Percentiles rank a stretch among this genome's conserved stretches.
These are phyloP conservation scores for Myiothlypis coronata DNA, from an alignment of 2,797 vertebrate species.

Conservation along the genomic window DNA sequence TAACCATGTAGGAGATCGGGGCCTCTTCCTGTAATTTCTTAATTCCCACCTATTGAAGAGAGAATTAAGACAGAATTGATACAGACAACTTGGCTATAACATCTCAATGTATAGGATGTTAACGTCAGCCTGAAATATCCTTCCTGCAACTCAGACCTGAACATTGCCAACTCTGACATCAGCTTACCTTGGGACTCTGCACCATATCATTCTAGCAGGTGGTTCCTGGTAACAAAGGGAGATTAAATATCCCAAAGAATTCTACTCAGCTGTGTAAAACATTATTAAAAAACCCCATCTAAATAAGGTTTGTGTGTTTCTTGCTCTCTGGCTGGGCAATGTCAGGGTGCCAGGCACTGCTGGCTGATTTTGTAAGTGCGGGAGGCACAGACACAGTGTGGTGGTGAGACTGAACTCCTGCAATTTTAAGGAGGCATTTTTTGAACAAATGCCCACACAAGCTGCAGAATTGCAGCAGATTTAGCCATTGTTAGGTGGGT, in stretches of 20 bases:
- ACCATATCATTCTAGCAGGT: neutral
- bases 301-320: neutral
- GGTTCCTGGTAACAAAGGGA: neutral
- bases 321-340: neutral
- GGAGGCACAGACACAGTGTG: neutral
- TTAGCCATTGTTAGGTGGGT: neutral
- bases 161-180: slow-evolving; percentile 29
- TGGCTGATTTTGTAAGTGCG: fast-evolving
- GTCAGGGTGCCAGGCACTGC: neutral
- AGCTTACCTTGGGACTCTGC: neutral
- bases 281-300: neutral
- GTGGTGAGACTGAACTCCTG: neutral
- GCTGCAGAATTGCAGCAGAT: neutral
- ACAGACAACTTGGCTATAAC: neutral
- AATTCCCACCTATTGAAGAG: neutral
- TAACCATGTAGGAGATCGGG: neutral
- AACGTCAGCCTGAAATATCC: neutral
- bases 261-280: neutral
- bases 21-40: slow-evolving; percentile 16
- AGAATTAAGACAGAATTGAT: neutral
- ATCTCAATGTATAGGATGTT: neutral
- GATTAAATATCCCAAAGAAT: neutral
- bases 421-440: neutral
- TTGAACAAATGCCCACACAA: neutral
- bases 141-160: neutral